phyloP scores from a whole-genome alignment of 2,797 vertebrate genomes.

The Ptychobarbus kaznakovi region DNA sequence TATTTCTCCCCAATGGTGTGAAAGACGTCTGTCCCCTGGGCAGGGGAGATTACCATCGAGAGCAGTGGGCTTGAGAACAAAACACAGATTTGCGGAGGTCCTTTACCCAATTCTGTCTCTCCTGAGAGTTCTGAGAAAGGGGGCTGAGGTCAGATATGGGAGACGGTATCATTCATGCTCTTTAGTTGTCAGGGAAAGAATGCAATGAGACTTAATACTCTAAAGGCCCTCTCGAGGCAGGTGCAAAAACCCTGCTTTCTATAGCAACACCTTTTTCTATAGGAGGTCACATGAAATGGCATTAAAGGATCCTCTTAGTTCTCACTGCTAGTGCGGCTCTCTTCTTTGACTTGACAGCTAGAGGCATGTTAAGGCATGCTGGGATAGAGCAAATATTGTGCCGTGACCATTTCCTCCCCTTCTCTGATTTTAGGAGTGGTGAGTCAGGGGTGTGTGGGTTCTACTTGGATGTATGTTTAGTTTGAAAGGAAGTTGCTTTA shows the following conservation, averaged over 20 bases:
- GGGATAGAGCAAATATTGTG: constrained; percentile 37
- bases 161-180: constrained; percentile 51
- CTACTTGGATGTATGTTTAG: constrained; percentile 4
- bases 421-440: constrained; percentile 44
- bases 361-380: constrained; percentile 39
- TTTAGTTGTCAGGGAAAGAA: constrained; percentile 46
- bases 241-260: constrained; percentile 36
- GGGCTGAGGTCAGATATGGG: constrained; percentile 57
- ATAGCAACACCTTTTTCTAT: constrained; percentile 35
- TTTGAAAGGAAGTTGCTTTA: constrained; percentile 11
- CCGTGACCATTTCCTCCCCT: constrained; percentile 19
- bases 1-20: constrained; percentile 75
- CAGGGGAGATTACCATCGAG: constrained; percentile 75
- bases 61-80: constrained; percentile 72
- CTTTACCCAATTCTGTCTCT: constrained; percentile 62
- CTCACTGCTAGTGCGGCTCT: neutral
- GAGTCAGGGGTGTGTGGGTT: constrained; percentile 43
- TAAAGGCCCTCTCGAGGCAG: constrained; percentile 50
- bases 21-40: constrained; percentile 73
- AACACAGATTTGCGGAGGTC: constrained; percentile 73
- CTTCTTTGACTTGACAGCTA: constrained; percentile 13
- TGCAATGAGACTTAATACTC: constrained; percentile 38
- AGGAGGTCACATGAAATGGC: constrained; percentile 30
- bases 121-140: constrained; percentile 51
- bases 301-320: constrained; percentile 28